These are phyloP conservation scores for Epistrophella euchroma DNA, from an alignment of 2,888 invertebrate genomes.

Conservation along the genomic window DNA sequence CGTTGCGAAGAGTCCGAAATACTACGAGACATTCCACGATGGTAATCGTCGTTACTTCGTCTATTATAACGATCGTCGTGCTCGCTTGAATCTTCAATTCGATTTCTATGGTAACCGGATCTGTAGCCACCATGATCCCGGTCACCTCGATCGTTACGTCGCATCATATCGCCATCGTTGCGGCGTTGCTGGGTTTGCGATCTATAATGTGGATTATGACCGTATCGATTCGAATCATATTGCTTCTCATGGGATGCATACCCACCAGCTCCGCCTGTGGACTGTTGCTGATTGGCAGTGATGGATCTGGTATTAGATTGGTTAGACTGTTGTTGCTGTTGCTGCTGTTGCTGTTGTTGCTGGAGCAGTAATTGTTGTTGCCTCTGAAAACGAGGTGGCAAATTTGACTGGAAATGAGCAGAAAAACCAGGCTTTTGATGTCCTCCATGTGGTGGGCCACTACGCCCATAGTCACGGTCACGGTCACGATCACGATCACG, in stretches of 20 bases:
- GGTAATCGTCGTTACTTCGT: constrained; percentile 78
- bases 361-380: constrained; percentile 86
- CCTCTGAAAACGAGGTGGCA: constrained; percentile 94
- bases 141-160: constrained; percentile 68
- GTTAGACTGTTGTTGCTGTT: constrained; percentile 59
- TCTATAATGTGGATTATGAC: constrained; percentile 62
- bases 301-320: constrained; percentile 74
- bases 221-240: constrained; percentile 66
- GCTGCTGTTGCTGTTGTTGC: constrained; percentile 62
- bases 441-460: constrained; percentile 77
- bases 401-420: constrained; percentile 91
- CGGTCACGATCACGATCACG: constrained; percentile 65
- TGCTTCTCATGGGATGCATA: constrained; percentile 65
- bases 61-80: constrained; percentile 79
- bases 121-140: constrained; percentile 64
- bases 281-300: constrained; percentile 78
- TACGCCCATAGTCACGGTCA: constrained; percentile 74
- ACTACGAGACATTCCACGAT: constrained; percentile 81
- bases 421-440: constrained; percentile 85
- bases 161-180: constrained; percentile 70
- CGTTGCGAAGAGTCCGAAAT: constrained; percentile 84
- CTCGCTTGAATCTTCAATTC: constrained; percentile 77
- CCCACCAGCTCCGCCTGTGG: constrained; percentile 76
- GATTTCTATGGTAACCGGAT: constrained; percentile 77
- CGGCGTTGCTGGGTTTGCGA: constrained; percentile 63